Evolutionary conservation across 2,888 invertebrate species (phyloP), one percentile per base, ranked within the genome.

Genomic region (Terebella lapidaria): DNA sequence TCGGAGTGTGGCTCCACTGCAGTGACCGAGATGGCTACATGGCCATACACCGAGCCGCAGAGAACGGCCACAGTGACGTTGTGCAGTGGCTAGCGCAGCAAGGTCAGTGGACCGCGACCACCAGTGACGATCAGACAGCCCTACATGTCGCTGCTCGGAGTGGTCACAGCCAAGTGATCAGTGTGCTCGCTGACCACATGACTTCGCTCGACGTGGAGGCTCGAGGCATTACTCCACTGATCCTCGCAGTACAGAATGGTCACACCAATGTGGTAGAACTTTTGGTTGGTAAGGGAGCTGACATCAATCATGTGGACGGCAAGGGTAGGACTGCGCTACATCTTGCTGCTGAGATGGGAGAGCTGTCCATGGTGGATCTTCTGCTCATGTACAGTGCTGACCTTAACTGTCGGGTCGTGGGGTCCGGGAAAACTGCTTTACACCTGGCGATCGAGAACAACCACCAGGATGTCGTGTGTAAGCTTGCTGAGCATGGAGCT

Each of bases 361-460:
- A 59, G 45, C 47, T 27, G 29, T 29, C 46, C 27, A 47, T 59
- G 22, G 54, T 46, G 25, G 24, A 55, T 30, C 45, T 46, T 28
- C 55, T 59, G 27, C 54, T 59, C 47, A n/a, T 30, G 29, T 55
- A 59, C 22, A 55, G 59, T 15, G 59, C 59, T 27, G 55, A 59
- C 26, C 49, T 59, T 1, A 55, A 59, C 25, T 45, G 49, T 29
- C 30, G 30, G 2, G 20, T 52, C 30, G 30, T 55, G 28, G 24
- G 55, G 28, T 27, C 35, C 28, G 26, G n/a, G 55, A 24, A 29
- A 47, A 54, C 25, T 20, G 49, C 54, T 2, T 24, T 59, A 20
- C 55, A 55, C 30, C 3, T 29, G 1, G 59, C 59, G 24, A 55
- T 55, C 27, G 35, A 35, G 5, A 29, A 30, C 5, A 53, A 53